A percentile compares a stretch with the other conserved stretches of the same genome.
phyloP scores from a whole-genome alignment of 2,888 invertebrate genomes.

The Zele albiditarsus region DNA sequence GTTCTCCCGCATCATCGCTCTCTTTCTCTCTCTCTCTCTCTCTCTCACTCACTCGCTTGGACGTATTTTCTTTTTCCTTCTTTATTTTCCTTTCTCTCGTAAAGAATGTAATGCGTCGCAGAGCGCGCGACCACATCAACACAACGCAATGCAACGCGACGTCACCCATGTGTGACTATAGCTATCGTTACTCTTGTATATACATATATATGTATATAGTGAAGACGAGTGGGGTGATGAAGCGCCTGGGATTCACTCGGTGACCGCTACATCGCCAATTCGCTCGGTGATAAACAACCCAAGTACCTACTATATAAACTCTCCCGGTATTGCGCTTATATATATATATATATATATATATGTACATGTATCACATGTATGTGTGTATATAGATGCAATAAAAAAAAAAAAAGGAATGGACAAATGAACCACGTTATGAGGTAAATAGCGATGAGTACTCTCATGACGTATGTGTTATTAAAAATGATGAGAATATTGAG shows the following conservation, averaged over 20 bases:
- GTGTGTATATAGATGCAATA: conserved; percentile 5
- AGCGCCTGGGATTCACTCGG: conserved; percentile 63
- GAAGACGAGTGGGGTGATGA: conserved; percentile 61
- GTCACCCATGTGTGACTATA: conserved; percentile 25
- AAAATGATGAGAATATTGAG: too few species aligned
- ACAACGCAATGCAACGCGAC: conserved; percentile 8
- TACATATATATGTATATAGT: not conserved
- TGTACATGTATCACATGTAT: not conserved
- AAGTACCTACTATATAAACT: conserved; percentile 30
- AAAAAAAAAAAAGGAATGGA: not conserved
- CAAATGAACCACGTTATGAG: conserved; percentile 1
- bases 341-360: not conserved
- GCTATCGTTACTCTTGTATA: conserved; percentile 24
- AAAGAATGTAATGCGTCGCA: conserved; percentile 14
- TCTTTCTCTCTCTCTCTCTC: not conserved
- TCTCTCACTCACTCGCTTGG: not conserved
- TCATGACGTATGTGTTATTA: not conserved
- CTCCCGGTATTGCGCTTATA: not conserved
- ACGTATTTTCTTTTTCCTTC: conserved; percentile 6
- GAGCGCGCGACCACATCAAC: conserved; percentile 18
- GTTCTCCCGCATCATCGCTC: not conserved
- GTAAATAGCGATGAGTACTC: not conserved
- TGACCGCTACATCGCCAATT: conserved; percentile 66
- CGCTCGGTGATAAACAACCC: conserved; percentile 62
- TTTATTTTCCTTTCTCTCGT: conserved; percentile 1